phyloP scores from a whole-genome alignment of 2,888 invertebrate genomes.

The Dryococelus australis region DNA sequence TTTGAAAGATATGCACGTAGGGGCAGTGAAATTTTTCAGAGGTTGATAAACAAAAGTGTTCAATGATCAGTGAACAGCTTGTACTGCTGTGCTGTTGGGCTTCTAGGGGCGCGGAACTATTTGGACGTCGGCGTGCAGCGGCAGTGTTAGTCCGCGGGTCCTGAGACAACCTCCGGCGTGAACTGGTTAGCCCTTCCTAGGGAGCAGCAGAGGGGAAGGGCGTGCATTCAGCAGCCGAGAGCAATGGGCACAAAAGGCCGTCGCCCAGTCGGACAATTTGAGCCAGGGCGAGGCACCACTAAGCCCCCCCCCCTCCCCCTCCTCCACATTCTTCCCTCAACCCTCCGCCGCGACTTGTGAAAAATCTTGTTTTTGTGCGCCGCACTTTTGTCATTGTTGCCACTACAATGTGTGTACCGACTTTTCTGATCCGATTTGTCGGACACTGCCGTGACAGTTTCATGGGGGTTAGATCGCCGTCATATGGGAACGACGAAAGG shows the following conservation, averaged over 20 bases:
- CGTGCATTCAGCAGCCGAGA: neutral
- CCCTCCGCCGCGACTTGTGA: constrained; percentile 23
- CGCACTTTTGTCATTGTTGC: constrained; percentile 31
- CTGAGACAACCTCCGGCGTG: too few relatives aligned
- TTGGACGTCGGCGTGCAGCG: too few relatives aligned
- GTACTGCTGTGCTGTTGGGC: too few relatives aligned
- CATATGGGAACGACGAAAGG: neutral
- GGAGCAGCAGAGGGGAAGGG: neutral
- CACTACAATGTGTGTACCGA: constrained; percentile 59
- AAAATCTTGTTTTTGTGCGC: constrained; percentile 36
- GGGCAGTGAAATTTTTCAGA: too few relatives aligned
- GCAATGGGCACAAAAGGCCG: neutral
- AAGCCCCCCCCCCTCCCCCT: neutral
- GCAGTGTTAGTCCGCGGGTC: too few relatives aligned
- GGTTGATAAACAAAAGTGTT: too few relatives aligned
- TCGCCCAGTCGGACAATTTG: neutral
- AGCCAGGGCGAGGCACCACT: neutral
- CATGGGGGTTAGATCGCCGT: neutral
- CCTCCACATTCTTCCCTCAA: neutral
- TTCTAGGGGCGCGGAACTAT: too few relatives aligned
- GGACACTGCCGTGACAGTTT: constrained; percentile 38
- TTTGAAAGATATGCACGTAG: too few relatives aligned
- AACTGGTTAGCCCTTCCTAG: too few relatives aligned
- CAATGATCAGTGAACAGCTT: too few relatives aligned
- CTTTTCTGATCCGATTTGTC: constrained; percentile 62